A percentile compares a stretch with the other conserved stretches of the same genome.
phyloP scores from a whole-genome alignment of 1,140 invertebrate species.

The Philaenus spumarius region DNA sequence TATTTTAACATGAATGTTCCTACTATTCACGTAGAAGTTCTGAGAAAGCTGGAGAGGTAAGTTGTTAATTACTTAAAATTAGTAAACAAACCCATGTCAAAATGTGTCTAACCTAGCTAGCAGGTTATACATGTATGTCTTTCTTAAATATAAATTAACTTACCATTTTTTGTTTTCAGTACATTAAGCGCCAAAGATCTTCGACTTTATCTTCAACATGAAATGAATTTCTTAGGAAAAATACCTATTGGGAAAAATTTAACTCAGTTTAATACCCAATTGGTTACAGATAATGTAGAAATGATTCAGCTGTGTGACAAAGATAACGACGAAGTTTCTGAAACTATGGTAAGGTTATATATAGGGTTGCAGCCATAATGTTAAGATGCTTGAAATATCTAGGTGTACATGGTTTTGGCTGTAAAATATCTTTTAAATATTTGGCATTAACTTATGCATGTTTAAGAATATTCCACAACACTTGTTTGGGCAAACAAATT shows the following conservation, averaged over 20 bases:
- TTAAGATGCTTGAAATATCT: not conserved
- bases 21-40: slow-evolving; percentile 18
- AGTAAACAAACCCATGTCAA: not conserved
- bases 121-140: not conserved
- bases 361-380: not conserved
- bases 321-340: not conserved
- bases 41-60: slow-evolving; percentile 15
- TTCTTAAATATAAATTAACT: not conserved
- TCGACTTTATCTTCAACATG: not conserved
- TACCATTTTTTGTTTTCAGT: not conserved
- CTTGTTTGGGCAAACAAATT: no score
- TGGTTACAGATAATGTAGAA: slow-evolving; percentile 12
- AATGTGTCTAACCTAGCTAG: not conserved
- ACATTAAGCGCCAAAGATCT: not conserved
- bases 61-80: not conserved
- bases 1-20: slow-evolving; percentile 13
- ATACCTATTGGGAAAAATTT: not conserved
- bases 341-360: not conserved
- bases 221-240: not conserved
- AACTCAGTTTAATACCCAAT: not conserved
- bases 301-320: slow-evolving; percentile 1
- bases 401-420: not conserved
- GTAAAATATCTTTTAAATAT: no score
- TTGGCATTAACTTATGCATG: no score
- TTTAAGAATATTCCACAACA: no score